Evolutionary conservation across 2,888 invertebrate species (phyloP).

Genomic region (Aricia artaxerxes): DNA sequence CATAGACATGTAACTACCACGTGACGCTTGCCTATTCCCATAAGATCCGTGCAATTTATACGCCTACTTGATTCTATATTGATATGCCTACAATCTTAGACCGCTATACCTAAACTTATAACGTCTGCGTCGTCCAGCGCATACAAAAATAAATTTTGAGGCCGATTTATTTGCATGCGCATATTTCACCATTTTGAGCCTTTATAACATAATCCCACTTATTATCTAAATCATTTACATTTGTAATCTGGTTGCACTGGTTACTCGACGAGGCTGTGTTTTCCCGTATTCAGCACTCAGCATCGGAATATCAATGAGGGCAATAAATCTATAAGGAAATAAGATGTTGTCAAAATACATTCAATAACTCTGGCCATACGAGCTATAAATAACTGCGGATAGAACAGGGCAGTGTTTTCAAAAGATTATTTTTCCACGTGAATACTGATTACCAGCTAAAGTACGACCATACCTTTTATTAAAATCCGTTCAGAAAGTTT

Average conservation of each 20-base stretch:
- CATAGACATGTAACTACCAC: too few relatives aligned
- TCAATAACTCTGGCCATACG: background rate
- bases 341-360: slow-evolving; percentile 11
- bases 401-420: background rate
- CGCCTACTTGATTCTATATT: too few relatives aligned
- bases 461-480: too few relatives aligned
- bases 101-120: too few relatives aligned
- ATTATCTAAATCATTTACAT: background rate
- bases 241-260: background rate
- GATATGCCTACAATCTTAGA: too few relatives aligned
- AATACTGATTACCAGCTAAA: too few relatives aligned
- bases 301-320: background rate
- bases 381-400: background rate
- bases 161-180: too few relatives aligned
- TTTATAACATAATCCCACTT: background rate
- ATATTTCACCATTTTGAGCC: background rate
- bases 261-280: background rate
- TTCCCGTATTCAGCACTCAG: background rate
- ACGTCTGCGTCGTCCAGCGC: too few relatives aligned
- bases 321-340: slow-evolving; percentile 12
- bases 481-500: too few relatives aligned
- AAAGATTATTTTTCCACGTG: background rate
- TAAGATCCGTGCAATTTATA: too few relatives aligned
- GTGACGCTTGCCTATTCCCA: too few relatives aligned
- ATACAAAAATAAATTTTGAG: background rate